phyloP scores from a whole-genome alignment of 2,113 vertebrate genomes.

The Oxygymnocypris stewartii region DNA sequence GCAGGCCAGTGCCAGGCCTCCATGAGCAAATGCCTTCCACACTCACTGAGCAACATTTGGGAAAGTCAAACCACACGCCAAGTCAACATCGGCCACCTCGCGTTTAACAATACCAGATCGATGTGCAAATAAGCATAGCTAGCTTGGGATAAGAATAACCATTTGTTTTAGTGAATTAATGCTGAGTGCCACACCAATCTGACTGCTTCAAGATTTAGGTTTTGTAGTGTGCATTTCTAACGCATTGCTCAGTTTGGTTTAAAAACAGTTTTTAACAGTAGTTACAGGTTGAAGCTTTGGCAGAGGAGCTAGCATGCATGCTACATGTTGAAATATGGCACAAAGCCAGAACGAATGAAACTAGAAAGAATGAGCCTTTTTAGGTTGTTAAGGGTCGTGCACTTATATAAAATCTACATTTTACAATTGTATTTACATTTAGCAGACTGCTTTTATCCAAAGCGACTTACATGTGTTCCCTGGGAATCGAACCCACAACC shows the following conservation, averaged over 20 bases:
- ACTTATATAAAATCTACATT: not conserved
- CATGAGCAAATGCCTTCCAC: constrained; percentile 40
- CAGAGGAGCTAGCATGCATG: not conserved
- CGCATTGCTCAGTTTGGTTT: not conserved
- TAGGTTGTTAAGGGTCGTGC: not conserved
- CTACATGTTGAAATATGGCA: not conserved
- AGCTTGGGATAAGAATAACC: not conserved
- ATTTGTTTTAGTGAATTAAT: not conserved
- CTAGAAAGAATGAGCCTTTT: not conserved
- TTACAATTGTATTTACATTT: too few species aligned
- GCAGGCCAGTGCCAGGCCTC: constrained; percentile 18
- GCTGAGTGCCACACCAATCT: not conserved
- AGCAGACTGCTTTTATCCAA: too few species aligned
- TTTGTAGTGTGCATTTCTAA: not conserved
- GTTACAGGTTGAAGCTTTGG: not conserved
- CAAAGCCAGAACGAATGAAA: not conserved
- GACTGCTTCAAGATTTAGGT: not conserved
- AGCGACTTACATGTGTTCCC: too few species aligned
- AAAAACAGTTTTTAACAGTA: not conserved
- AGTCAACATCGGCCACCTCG: constrained; percentile 32
- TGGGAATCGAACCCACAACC: too few species aligned
- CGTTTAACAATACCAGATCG: constrained; percentile 32
- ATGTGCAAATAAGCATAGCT: not conserved
- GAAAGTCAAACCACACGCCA: not conserved
- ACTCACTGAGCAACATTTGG: constrained; percentile 35